Conservation (phyloP, 2,113 vertebrate species). For the Charadrius vociferus region DNA sequence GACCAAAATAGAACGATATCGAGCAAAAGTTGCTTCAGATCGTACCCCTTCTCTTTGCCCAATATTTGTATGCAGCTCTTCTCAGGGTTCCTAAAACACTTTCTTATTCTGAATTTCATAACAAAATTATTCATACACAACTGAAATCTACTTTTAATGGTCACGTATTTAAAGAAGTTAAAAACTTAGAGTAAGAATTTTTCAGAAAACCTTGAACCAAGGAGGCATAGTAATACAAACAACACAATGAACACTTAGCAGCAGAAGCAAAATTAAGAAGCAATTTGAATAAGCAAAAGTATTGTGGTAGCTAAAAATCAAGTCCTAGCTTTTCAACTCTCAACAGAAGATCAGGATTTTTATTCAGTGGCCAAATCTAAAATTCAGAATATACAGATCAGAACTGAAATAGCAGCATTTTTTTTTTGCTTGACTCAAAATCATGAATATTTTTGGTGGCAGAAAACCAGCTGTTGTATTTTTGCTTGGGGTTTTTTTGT, state of each 20-base stretch:
- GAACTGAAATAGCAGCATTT: neutral
- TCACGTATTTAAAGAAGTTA: neutral
- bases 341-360: neutral
- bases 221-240: neutral
- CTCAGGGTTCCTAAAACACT: neutral
- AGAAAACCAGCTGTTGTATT: neutral
- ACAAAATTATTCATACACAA: neutral
- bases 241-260: fast-evolving
- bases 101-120: neutral
- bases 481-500: too few species aligned
- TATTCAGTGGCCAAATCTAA: neutral
- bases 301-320: neutral
- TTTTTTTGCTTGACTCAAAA: neutral
- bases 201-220: neutral
- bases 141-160: neutral
- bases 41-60: neutral
- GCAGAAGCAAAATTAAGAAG: neutral
- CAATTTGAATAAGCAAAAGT: neutral
- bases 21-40: neutral
- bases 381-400: neutral
- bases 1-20: neutral
- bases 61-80: neutral
- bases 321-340: neutral
- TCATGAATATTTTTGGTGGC: neutral
- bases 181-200: neutral